Conservation (phyloP, 2,888 invertebrate genomes). For the Hyposoter dolosus region DNA sequence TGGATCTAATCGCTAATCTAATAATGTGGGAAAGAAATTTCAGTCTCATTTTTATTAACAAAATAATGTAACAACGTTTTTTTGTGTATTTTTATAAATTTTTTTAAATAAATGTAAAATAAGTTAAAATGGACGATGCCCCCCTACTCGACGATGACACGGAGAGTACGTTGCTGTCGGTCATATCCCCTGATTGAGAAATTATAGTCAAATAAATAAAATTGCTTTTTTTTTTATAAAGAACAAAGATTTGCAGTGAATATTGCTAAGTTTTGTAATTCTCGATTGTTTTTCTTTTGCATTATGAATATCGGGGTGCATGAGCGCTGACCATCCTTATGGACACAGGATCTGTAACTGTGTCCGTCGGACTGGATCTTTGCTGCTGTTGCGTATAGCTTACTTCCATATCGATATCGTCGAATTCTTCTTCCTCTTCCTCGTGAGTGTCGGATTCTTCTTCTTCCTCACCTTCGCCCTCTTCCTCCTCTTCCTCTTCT, state of each 20-base stretch:
- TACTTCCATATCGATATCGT: constrained; percentile 84
- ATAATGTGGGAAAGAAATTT: not conserved
- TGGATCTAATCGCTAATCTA: not conserved
- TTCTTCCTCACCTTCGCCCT: constrained; percentile 83
- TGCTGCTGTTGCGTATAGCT: constrained; percentile 83
- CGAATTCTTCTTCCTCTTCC: constrained; percentile 83
- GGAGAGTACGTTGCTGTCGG: constrained; percentile 39
- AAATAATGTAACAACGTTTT: constrained; percentile 34
- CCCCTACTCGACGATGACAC: constrained; percentile 42
- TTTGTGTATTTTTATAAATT: not conserved
- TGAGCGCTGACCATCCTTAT: constrained; percentile 82
- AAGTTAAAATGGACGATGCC: constrained; percentile 30
- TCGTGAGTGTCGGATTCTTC: constrained; percentile 83
- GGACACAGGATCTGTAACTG: constrained; percentile 81
- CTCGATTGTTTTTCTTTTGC: constrained; percentile 7
- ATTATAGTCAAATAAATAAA: constrained; percentile 59
- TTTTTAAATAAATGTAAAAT: constrained; percentile 14
- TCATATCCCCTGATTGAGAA: constrained; percentile 61
- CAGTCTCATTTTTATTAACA: constrained; percentile 42
- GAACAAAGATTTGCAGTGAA: constrained; percentile 6
- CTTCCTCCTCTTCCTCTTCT: constrained; percentile 83
- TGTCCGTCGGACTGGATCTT: constrained; percentile 82
- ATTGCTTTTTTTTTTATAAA: constrained; percentile 29
- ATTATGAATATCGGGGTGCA: constrained; percentile 72
- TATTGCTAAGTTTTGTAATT: not conserved